phyloP scores from a whole-genome alignment of 2,113 vertebrate genomes.

The Canis aureus region DNA sequence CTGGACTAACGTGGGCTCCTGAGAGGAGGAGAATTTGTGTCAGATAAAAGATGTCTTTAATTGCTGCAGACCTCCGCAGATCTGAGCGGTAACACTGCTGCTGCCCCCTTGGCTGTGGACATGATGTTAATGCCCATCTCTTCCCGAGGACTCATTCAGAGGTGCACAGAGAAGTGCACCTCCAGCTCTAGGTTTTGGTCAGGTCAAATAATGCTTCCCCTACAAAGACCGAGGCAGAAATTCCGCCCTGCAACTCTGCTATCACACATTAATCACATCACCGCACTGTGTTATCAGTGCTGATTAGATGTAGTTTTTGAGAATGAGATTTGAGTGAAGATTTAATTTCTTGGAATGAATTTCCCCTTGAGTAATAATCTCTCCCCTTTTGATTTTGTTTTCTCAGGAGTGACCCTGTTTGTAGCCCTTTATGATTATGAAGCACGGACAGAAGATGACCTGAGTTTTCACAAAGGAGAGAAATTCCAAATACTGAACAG shows the following conservation, averaged over 20 bases:
- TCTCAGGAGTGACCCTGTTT: slow-evolving; percentile 97
- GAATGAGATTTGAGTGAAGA: not conserved
- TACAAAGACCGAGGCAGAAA: not conserved
- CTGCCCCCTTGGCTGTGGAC: not conserved
- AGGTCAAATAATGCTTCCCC: not conserved
- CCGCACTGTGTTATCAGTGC: not conserved
- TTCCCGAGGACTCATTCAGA: not conserved
- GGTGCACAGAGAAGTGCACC: not conserved
- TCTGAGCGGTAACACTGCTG: not conserved
- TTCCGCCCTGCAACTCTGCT: not conserved
- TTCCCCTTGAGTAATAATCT: not conserved
- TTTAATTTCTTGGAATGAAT: slow-evolving; percentile 24
- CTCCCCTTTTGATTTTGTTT: slow-evolving; percentile 67
- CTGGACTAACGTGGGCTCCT: not conserved
- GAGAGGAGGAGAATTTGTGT: not conserved
- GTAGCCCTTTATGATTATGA: slow-evolving; percentile 99
- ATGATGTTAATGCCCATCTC: not conserved
- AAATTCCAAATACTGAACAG: slow-evolving; percentile 98
- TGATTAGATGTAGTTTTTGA: not conserved
- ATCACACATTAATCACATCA: not conserved
- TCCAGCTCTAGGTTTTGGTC: not conserved
- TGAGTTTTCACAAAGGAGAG: slow-evolving; percentile 99
- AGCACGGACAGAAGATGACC: slow-evolving; percentile 97
- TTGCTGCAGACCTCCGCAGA: not conserved
- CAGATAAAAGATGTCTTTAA: too few relatives aligned